Base-by-base conservation (phyloP, 2,888 invertebrate species). In the Toxonevra muliebris region DNA sequence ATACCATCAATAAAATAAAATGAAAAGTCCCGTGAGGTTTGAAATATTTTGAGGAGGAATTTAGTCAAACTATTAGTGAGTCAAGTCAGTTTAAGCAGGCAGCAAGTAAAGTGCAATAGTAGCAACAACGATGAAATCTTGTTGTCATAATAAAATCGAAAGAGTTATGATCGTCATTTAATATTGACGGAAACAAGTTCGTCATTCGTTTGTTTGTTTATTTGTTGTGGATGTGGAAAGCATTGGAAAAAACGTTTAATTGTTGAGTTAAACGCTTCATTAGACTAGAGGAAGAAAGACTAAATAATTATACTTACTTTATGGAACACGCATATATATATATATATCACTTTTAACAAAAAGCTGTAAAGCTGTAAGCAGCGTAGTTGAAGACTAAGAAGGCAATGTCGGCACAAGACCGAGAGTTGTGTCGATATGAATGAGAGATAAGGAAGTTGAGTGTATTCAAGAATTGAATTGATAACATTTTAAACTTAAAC, bases 161-260 rank as follows among this genome's bases (percentile, higher is more conserved):
- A 59, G 58, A 59, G 58, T 59, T 59, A 59, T 59, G 58, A 17
- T 12, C 58, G 19, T n/a, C 58, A n/a, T 59, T 59, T n/a, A 15
- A n/a, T 11, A 11, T 2, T 7, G 43, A 13, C 41, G 42, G 42
- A 59, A 59, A 43, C 58, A 59, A 59, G 58, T 59, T 59, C 43
- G 9, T 19, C n/a, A 13, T 59, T 13, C 11, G 48, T 48, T 8
- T 48, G 12, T 48, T 5, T 48, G 13, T 48, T 13, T 11, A 13
- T n/a, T 11, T 11, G 48, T 48, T n/a, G 48, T 48, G 12, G 17
- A 17, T 19, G 20, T 12, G 17, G 20, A 40, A 30, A n/a, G n/a
- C n/a, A n/a, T n/a, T n/a, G 45, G 19, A 54, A 43, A 43, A 19
- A 54, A 54, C 42, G 19, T 54, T 62, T 54, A 62, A 62, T 62